A percentile compares a stretch with the other conserved stretches of the same genome.
Conservation (phyloP, 2,888 invertebrate species). For the Baccha elongata region DNA sequence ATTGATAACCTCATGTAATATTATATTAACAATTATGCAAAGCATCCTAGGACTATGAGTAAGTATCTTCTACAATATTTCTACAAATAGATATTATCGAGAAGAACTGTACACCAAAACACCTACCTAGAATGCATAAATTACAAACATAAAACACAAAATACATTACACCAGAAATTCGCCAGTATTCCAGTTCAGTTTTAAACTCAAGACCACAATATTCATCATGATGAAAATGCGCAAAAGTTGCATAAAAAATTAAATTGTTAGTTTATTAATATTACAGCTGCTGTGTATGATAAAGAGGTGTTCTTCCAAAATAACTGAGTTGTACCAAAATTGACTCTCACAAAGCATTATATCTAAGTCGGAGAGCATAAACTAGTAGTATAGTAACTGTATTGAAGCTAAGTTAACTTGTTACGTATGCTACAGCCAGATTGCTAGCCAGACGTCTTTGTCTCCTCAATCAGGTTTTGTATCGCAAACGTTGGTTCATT, state of each 20-base stretch:
- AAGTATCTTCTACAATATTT: no score
- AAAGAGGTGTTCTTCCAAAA: constrained; percentile 45
- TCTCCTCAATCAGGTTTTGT: constrained; percentile 59
- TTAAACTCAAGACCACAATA: constrained; percentile 34
- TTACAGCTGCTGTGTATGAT: constrained; percentile 14
- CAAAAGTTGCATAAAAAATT: constrained; percentile 44
- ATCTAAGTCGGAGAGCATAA: constrained; percentile 29
- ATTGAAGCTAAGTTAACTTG: constrained; percentile 1
- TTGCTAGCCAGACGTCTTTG: constrained; percentile 38
- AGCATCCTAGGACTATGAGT: no score
- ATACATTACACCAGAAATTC: background rate
- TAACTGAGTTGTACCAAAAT: constrained; percentile 14
- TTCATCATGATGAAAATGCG: constrained; percentile 29
- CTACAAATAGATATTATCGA: background rate
- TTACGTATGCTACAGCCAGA: background rate
- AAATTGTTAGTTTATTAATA: constrained; percentile 1
- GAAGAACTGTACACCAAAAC: background rate
- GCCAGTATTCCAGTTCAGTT: constrained; percentile 4
- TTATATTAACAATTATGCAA: no score
- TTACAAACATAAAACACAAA: constrained; percentile 5
- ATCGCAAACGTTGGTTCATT: constrained; percentile 20
- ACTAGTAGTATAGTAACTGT: constrained; percentile 30
- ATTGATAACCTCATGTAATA: no score
- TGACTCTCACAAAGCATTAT: constrained; percentile 34
- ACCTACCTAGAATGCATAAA: constrained; percentile 14